These are phyloP conservation scores for Perodicticus potto DNA, from an alignment of 2,797 vertebrate genomes.

Conservation along the genomic window DNA sequence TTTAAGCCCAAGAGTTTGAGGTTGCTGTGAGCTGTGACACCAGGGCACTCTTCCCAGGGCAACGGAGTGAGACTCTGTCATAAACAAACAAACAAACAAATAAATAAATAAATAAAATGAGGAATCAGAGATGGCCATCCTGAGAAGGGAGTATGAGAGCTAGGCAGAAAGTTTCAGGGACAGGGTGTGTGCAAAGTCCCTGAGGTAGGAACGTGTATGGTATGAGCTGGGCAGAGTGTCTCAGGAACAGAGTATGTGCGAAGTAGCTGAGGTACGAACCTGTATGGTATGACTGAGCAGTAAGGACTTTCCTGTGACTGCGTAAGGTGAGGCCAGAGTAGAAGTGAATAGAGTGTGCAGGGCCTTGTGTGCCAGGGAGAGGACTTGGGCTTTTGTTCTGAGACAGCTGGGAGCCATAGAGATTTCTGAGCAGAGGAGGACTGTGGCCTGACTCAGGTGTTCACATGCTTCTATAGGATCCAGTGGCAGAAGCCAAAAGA, in stretches of 20 bases:
- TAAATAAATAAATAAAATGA: too few species aligned
- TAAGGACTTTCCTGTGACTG: not conserved
- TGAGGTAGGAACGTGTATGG: too few species aligned
- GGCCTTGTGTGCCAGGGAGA: not conserved
- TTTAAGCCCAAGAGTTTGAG: too few species aligned
- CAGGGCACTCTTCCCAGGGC: too few species aligned
- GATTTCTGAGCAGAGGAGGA: not conserved
- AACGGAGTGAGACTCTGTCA: too few species aligned
- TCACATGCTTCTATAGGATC: not conserved
- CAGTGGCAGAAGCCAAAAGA: not conserved
- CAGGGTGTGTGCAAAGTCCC: too few species aligned
- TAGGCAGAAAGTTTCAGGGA: too few species aligned
- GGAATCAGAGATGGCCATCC: not conserved
- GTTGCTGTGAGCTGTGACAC: too few species aligned
- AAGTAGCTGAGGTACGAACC: not conserved
- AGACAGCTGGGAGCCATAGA: not conserved
- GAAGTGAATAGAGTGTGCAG: not conserved
- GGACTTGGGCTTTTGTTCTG: not conserved
- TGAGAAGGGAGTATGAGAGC: not conserved
- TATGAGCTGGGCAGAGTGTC: not conserved
- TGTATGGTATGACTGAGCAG: not conserved
- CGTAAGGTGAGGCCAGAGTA: not conserved
- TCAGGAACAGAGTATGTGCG: not conserved
- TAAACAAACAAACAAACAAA: too few species aligned
- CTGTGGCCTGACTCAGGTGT: not conserved